Evolutionary conservation across 1,140 invertebrate species (phyloP).

Genomic region (Chrysoperla carnea): DNA sequence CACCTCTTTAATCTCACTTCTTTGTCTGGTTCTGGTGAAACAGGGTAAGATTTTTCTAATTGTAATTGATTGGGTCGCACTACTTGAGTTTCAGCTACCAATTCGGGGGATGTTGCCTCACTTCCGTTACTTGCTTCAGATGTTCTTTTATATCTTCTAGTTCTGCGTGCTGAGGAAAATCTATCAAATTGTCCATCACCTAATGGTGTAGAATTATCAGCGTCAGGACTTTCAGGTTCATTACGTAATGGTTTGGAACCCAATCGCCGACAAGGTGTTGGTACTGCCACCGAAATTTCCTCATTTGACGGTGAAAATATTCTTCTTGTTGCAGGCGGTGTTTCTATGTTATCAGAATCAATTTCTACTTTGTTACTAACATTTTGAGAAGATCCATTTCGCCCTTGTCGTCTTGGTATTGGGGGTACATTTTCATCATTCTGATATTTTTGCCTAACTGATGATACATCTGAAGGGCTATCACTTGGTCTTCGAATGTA

Average conservation of each 20-base stretch:
- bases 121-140: slow-evolving; percentile 39
- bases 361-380: slow-evolving; percentile 61
- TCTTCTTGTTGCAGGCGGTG: slow-evolving; percentile 60
- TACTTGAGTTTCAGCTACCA: slow-evolving; percentile 21
- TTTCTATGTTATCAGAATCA: slow-evolving; percentile 81
- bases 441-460: not conserved
- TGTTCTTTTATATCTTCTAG: slow-evolving; percentile 59
- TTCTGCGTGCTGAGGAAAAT: slow-evolving; percentile 61
- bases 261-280: slow-evolving; percentile 26
- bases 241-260: slow-evolving; percentile 17
- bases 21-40: slow-evolving; percentile 25
- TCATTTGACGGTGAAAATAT: slow-evolving; percentile 39
- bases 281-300: slow-evolving; percentile 26
- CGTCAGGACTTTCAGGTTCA: slow-evolving; percentile 20
- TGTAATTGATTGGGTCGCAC: slow-evolving; percentile 5
- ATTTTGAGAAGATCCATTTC: slow-evolving; percentile 20
- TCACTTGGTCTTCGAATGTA: slow-evolving; percentile 37
- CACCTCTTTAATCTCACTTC: slow-evolving; percentile 39
- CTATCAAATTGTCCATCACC: slow-evolving; percentile 67
- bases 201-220: slow-evolving; percentile 28
- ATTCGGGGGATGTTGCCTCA: slow-evolving; percentile 30
- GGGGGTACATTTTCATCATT: slow-evolving; percentile 12
- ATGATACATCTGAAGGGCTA: not conserved
- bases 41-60: slow-evolving; percentile 8
- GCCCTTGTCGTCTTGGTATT: slow-evolving; percentile 2